Conservation (phyloP, 1,140 invertebrate genomes). For the Idris sp. region DNA sequence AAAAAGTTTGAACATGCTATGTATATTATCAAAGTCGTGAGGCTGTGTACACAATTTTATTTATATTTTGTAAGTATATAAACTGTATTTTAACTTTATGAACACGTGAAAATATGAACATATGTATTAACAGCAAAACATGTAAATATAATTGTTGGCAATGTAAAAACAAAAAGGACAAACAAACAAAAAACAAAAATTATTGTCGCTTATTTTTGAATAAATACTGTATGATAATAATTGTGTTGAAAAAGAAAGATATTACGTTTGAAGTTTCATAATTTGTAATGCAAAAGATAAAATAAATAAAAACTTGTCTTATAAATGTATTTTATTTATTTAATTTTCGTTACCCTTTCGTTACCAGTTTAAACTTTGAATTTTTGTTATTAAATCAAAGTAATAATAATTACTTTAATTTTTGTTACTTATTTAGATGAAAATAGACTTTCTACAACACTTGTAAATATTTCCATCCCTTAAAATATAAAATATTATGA, state of each 20-base stretch:
- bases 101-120: constrained; percentile 17
- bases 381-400: too few species aligned
- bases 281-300: constrained; percentile 42
- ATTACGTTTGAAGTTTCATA: constrained; percentile 30
- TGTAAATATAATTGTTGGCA: constrained; percentile 55
- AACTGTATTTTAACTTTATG: constrained; percentile 22
- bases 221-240: constrained; percentile 28
- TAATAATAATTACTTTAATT: too few species aligned
- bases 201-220: constrained; percentile 36
- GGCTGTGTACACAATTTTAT: constrained; percentile 44
- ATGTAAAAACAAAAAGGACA: too few species aligned
- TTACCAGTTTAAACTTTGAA: too few species aligned
- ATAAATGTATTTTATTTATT: constrained; percentile 2
- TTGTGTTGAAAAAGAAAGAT: constrained; percentile 23
- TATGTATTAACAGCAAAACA: constrained; percentile 30
- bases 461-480: too few species aligned
- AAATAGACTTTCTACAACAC: too few species aligned
- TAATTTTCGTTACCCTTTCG: background rate
- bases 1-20: constrained; percentile 28
- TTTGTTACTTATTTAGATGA: too few species aligned
- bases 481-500: too few species aligned
- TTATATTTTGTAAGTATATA: constrained; percentile 37
- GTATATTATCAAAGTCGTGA: constrained; percentile 34
- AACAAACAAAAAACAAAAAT: constrained; percentile 15
- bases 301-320: constrained; percentile 40